Evolutionary conservation across 2,888 invertebrate species (phyloP), one percentile per base, ranked within the genome.

Genomic region (Aspidiotus destructor): DNA sequence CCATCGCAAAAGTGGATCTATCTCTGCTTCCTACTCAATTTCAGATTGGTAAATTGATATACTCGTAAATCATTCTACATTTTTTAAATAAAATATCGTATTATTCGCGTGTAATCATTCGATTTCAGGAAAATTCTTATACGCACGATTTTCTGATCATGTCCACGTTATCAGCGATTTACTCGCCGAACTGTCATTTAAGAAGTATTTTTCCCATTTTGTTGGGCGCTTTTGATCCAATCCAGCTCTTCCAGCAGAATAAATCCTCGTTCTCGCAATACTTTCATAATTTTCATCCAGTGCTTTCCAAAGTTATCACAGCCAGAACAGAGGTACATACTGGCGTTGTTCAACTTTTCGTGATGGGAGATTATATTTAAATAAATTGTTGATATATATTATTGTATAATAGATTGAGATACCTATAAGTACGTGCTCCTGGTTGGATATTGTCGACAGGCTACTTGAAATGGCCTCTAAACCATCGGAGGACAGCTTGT

Each of bases 1-100:
- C 89, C 92, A 0, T 87, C 86, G 67, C 80, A 96, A 64, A 96
- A 96, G 77, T 96, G 96, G 95, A 87, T 87, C 72, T 90, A 91
- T 75, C 80, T 97, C 0, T 93, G 94, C 48, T 65, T 58, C n/a
- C 58, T 65, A 44, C 76, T 89, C 91, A 74, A 77, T 92, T 70
- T 58, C 55, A 55, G 48, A 40, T 58, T 44, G 58, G 65, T 65
- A 28, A 8, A 48, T 65, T 15, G 8, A 10, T 16, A 7, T 42
- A n/a, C n/a, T 57, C 7, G 5, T 7, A 10, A 60, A 15, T 11
- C 40, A 40, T 60, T 40, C 15, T 10, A 60, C 48, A 6, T 48
- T n/a, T 13, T 13, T 48, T 48, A n/a, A n/a, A 48, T 48, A 6
- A 11, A 6, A 48, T 48, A 6, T 11, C 6, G n/a, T 6, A n/a